Evolutionary conservation across 2,888 invertebrate species (phyloP), one percentile per base, ranked within the genome.

Genomic region (Homarus gammarus): DNA sequence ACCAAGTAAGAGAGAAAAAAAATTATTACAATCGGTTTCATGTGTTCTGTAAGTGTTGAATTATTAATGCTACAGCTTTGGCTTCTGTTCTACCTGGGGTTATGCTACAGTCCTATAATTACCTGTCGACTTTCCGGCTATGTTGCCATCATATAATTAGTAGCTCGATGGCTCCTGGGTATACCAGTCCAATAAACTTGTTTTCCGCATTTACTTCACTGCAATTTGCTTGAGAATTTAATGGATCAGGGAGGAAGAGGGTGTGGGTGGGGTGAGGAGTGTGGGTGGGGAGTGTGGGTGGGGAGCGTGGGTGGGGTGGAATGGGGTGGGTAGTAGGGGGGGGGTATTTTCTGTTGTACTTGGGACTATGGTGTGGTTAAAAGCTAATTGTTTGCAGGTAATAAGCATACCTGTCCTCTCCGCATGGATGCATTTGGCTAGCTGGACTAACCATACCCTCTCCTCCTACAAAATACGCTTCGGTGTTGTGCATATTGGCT

Each of bases 71-170:
- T 44, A 12, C 44, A 8, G 44, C 6, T n/a, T 12, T 64, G 64
- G 64, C 64, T 64, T 64, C 64, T 64, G 64, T n/a, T 27, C 0
- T 27, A 8, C 6, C 6, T 3, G n/a, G 33, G 61, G 61, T 36
- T 51, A 36, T 61, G n/a, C 61, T 61, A 27, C 79, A 79, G 36
- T 61, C 79, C 36, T 44, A 79, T 61, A 61, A 61, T 38, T 36
- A 79, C 61, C 79, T 61, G 79, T 79, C 79, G 61, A 38, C 22
- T 61, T 38, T 79, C 61, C 22, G 61, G 79, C 10, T 36, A n/a
- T 36, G 38, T 18, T 61, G 27, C 64, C n/a, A 64, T 64, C 64
- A 64, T 64, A 64, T 64, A 64, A 64, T 64, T 64, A 64, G 27
- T 22, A 12, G 27, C 8, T 15, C 27, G n/a, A n/a, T 27, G 27